Conservation (phyloP, 2,797 vertebrate species). For the Sebastes oblongus region DNA sequence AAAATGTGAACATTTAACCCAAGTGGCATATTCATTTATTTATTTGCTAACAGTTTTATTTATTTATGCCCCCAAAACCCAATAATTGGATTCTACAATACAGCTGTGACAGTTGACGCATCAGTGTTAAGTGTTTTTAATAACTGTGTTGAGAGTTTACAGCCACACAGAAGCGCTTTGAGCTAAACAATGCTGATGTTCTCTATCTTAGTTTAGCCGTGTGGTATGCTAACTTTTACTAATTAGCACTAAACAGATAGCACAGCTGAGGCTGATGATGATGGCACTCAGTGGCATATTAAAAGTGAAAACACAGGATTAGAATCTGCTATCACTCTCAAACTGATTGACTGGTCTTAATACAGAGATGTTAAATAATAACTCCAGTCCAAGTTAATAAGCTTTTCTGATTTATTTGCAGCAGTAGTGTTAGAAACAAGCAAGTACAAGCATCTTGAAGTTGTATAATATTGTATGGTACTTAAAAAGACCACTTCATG, state of each 20-base stretch:
- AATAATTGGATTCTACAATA: neutral
- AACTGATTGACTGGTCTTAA: neutral
- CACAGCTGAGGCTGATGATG: neutral
- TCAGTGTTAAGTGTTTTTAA: neutral
- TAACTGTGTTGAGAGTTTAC: neutral
- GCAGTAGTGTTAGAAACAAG: neutral
- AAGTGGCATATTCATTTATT: neutral
- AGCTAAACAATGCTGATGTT: neutral
- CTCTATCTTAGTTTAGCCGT: neutral
- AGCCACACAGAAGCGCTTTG: neutral
- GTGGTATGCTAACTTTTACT: neutral
- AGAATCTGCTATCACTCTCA: neutral
- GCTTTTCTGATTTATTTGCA: neutral
- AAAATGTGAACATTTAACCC: neutral
- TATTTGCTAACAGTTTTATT: neutral
- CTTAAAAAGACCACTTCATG: too few species aligned
- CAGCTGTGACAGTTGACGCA: neutral
- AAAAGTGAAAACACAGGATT: neutral
- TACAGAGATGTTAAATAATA: neutral
- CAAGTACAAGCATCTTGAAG: neutral
- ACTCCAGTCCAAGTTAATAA: neutral
- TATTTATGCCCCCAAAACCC: neutral
- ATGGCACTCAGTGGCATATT: neutral
- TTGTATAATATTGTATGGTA: neutral
- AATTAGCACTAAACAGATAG: neutral